Conservation (phyloP, 2,797 vertebrate genomes). For the Mormyrops boulengeri region DNA sequence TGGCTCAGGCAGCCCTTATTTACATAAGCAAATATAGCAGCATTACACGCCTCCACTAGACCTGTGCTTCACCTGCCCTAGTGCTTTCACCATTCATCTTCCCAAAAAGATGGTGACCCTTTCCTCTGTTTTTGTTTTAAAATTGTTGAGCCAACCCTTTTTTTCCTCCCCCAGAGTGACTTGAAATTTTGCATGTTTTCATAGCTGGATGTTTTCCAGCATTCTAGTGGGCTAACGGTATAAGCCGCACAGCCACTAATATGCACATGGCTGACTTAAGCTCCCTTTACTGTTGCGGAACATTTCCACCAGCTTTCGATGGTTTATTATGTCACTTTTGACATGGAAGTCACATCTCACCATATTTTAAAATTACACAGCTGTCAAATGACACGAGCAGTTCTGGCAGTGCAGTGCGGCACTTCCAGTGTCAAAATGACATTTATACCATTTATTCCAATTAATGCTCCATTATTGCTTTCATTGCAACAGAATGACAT, state of each 20-base stretch:
- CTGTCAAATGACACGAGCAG: background rate
- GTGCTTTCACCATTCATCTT: background rate
- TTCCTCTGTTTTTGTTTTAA: background rate
- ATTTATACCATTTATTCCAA: background rate
- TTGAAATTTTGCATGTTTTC: background rate
- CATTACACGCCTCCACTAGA: background rate
- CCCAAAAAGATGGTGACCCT: background rate
- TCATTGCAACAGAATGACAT: background rate
- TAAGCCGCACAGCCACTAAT: background rate
- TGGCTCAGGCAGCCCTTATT: background rate
- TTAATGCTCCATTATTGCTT: background rate
- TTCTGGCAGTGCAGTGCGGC: background rate
- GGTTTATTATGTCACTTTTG: background rate
- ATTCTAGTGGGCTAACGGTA: background rate
- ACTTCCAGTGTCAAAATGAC: background rate
- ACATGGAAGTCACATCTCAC: background rate
- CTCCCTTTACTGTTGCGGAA: background rate
- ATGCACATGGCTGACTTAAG: background rate
- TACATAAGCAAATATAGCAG: constrained; percentile 14
- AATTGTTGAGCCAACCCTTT: background rate
- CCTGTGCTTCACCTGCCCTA: background rate
- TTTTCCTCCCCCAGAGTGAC: background rate
- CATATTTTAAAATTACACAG: constrained; percentile 9
- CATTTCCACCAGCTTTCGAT: background rate
- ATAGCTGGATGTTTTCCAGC: background rate